Base-by-base conservation (phyloP, 2,888 invertebrate species). In the Chrysolina haemoptera region DNA sequence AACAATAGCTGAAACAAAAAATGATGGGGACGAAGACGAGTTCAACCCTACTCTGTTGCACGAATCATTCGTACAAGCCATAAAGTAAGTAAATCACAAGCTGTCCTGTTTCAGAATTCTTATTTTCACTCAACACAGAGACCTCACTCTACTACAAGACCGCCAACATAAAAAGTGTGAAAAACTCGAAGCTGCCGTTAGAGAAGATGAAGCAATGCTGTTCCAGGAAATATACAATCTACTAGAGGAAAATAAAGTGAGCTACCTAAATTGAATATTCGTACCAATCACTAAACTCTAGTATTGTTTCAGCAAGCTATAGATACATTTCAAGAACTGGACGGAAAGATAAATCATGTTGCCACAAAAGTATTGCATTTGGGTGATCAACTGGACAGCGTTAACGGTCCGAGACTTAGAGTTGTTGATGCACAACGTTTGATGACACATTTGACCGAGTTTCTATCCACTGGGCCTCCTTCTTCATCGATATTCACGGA, bases 311-410 rank as follows among this genome's bases (percentile, higher is more conserved):
- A 94, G 93, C 92, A 92, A 75, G 95, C 96, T 65, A 95, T 96
- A 59, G 93, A 93, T 79, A 93, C 96, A 81, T 98, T 98, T 87
- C 95, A 97, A 89, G 95, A 96, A 79, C 88, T 99, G 68, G 99
- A 99, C 87, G 96, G 96, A 83, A 94, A 98, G 82, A 98, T 99
- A 85, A 98, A 98, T 83, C 95, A 95, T 72, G 99, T 99, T 62
- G 98, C 99, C 0, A 98, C 98, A 0, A 97, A 98, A 89, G 99
- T 99, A 0, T 93, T 99, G 63, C 98, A 99, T 88, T 91, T 99
- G n/a, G 99, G 99, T 0, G 99, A 99, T 88, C 99, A 99, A 86
- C 89, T 99, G 62, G 99, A 99, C 83, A 98, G 96, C 78, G 97
- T 99, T 0, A 96, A 98, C 85, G 97, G 96, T 0, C 99, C 99